phyloP scores from a whole-genome alignment of 1,140 invertebrate species.

The Microplitis mediator region DNA sequence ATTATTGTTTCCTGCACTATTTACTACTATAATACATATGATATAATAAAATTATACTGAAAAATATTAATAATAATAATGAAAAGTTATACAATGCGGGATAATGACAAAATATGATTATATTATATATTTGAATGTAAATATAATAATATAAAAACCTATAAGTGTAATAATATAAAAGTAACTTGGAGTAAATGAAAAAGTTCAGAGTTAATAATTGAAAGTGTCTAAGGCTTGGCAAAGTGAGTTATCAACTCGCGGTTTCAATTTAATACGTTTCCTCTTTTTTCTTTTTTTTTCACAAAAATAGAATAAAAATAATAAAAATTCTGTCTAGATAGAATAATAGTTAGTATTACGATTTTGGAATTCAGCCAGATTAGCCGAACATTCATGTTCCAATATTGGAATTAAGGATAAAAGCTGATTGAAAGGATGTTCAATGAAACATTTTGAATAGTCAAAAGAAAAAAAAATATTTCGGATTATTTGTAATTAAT shows the following conservation, averaged over 20 bases:
- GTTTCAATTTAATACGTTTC: too few relatives aligned
- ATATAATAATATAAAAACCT: too few relatives aligned
- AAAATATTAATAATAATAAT: too few relatives aligned
- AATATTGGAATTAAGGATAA: conserved; percentile 32
- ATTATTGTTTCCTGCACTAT: background rate
- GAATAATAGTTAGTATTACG: conserved; percentile 25
- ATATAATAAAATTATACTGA: background rate
- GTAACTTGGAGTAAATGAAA: too few relatives aligned
- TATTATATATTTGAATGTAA: too few relatives aligned
- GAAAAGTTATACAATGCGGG: too few relatives aligned
- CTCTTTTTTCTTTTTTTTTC: background rate
- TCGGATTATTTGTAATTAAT: too few relatives aligned
- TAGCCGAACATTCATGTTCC: conserved; percentile 26
- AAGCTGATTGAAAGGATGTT: conserved; percentile 22
- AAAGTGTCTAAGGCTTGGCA: too few relatives aligned
- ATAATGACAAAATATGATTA: too few relatives aligned
- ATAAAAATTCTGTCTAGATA: background rate
- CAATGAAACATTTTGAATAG: background rate
- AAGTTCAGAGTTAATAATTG: too few relatives aligned
- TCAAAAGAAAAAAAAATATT: background rate
- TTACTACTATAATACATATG: background rate
- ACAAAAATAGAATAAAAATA: background rate
- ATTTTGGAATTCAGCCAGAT: conserved; percentile 30
- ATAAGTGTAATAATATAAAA: too few relatives aligned
- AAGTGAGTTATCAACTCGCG: too few relatives aligned